Percentiles rank a stretch among this genome's conserved stretches.
These are phyloP conservation scores for Cygnus olor DNA, from an alignment of 2,797 vertebrate genomes.

Conservation along the genomic window DNA sequence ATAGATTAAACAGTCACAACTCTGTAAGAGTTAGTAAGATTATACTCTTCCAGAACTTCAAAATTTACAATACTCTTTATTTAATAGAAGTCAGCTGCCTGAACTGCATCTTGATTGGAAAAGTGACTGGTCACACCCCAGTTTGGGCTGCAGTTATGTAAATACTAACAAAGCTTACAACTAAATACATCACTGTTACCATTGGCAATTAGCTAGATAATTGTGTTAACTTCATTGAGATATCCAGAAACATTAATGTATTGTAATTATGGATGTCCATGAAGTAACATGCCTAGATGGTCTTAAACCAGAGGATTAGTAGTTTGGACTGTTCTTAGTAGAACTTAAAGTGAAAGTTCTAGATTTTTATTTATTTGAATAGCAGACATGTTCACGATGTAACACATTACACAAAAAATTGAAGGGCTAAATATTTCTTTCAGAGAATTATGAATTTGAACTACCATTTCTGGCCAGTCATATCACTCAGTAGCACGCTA, in stretches of 20 bases:
- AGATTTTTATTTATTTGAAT: background rate
- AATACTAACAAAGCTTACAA: background rate
- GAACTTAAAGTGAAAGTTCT: background rate
- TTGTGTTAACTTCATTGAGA: background rate
- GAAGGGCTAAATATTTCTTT: background rate
- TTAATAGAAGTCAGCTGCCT: background rate
- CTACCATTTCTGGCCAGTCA: background rate
- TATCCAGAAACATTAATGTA: background rate
- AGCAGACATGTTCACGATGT: background rate
- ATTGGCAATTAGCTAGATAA: background rate
- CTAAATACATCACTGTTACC: background rate
- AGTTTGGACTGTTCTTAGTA: background rate
- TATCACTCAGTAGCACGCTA: background rate
- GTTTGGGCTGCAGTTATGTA: background rate
- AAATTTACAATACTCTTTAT: background rate
- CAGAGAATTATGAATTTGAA: background rate
- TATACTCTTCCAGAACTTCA: background rate
- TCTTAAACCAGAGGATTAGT: background rate
- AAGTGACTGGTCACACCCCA: background rate
- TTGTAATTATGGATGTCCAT: background rate
- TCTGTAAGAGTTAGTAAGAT: background rate
- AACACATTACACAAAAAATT: background rate
- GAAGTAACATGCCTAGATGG: background rate
- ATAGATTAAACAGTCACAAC: background rate
- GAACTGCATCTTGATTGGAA: background rate